Evolutionary conservation across 2,888 invertebrate species (phyloP).

Genomic region (Hoplodrina blanda): DNA sequence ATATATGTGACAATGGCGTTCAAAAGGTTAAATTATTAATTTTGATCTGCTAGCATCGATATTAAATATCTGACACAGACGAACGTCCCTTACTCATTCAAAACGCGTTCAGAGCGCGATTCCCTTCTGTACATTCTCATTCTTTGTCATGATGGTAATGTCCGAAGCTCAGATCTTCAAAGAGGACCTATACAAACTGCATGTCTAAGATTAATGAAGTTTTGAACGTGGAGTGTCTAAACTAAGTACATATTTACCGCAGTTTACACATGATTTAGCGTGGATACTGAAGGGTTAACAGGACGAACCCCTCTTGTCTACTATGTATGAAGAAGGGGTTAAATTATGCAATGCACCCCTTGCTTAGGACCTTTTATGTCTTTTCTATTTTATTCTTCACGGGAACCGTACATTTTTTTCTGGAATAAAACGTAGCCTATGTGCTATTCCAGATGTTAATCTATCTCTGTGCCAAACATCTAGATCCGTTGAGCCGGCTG

Average conservation of each 20-base stretch:
- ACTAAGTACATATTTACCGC: slow-evolving; percentile 38
- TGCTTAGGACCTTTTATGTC: slow-evolving; percentile 2
- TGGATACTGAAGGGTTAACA: background rate
- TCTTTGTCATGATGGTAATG: slow-evolving; percentile 25
- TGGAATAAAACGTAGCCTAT: too few species aligned
- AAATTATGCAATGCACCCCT: slow-evolving; percentile 15
- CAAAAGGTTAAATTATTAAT: too few species aligned
- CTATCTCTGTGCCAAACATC: too few species aligned
- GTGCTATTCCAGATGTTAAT: too few species aligned
- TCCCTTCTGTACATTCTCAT: slow-evolving; percentile 4
- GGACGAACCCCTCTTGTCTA: slow-evolving; percentile 8
- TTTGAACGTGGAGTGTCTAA: slow-evolving; percentile 30
- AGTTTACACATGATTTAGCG: slow-evolving; percentile 20
- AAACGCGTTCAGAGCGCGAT: background rate
- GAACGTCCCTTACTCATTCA: background rate
- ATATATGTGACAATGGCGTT: too few species aligned
- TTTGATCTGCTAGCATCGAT: too few species aligned
- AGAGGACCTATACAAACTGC: slow-evolving; percentile 50
- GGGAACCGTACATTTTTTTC: too few species aligned
- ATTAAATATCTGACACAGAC: background rate
- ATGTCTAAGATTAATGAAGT: slow-evolving; percentile 51
- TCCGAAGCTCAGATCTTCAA: slow-evolving; percentile 28
- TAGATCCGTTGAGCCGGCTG: too few species aligned
- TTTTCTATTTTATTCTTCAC: background rate
- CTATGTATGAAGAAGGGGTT: slow-evolving; percentile 16